Evolutionary conservation across 1,140 invertebrate species (phyloP).

Genomic region (Camponotus pennsylvanicus): DNA sequence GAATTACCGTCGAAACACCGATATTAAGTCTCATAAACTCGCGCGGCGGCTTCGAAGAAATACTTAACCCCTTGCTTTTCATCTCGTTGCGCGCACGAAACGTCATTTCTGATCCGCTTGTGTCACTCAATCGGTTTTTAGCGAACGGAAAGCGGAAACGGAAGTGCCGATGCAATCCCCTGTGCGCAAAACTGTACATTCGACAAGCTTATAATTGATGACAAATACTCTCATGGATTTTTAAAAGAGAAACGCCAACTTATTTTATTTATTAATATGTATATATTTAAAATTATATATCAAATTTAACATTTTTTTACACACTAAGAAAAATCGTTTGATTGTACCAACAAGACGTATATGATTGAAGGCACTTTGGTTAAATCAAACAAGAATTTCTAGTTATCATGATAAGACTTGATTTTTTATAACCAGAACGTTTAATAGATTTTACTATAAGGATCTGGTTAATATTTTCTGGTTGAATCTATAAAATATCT

Average conservation of each 20-base stretch:
- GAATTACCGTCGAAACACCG: slow-evolving; percentile 82
- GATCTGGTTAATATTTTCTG: too few species aligned
- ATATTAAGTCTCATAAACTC: slow-evolving; percentile 84
- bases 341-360: too few species aligned
- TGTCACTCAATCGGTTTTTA: slow-evolving; percentile 45
- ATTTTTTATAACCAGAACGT: too few species aligned
- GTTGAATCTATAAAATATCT: too few species aligned
- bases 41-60: slow-evolving; percentile 80
- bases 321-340: too few species aligned
- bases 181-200: neutral
- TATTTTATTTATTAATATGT: slow-evolving; percentile 3
- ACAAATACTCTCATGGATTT: neutral
- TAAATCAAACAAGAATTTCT: too few species aligned
- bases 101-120: slow-evolving; percentile 77
- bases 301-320: too few species aligned
- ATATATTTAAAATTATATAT: neutral
- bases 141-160: neutral
- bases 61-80: slow-evolving; percentile 75
- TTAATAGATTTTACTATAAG: too few species aligned
- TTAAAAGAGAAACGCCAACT: neutral
- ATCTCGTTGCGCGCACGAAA: slow-evolving; percentile 79
- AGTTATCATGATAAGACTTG: too few species aligned
- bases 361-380: too few species aligned
- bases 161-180: neutral
- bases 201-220: neutral